A percentile compares a stretch with the other conserved stretches of the same genome.
Evolutionary conservation across 2,888 invertebrate species (phyloP).

Genomic region (Thera britannica): DNA sequence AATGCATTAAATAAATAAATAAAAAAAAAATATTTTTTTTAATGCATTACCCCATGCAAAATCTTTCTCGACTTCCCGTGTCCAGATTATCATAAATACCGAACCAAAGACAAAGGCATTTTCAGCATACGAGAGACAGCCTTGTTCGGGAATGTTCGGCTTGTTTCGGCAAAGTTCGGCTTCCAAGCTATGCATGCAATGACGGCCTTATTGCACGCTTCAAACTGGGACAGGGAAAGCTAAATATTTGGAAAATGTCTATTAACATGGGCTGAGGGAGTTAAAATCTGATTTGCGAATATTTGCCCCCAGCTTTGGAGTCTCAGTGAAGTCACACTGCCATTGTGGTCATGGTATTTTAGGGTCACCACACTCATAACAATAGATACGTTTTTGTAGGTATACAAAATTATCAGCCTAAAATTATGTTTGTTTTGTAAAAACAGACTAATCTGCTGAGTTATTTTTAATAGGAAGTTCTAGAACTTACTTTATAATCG

Average conservation of each 20-base stretch:
- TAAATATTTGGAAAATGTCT: conserved; percentile 21
- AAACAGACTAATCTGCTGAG: too few species aligned
- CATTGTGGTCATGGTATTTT: neutral
- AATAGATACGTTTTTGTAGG: neutral
- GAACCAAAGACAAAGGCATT: conserved; percentile 33
- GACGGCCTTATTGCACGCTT: conserved; percentile 36
- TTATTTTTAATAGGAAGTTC: too few species aligned
- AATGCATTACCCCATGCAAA: neutral
- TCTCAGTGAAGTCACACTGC: too few species aligned
- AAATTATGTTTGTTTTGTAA: too few species aligned
- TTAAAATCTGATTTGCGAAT: conserved; percentile 1
- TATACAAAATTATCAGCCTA: too few species aligned
- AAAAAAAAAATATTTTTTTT: too few species aligned
- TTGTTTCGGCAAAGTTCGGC: conserved; percentile 35
- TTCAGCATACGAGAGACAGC: conserved; percentile 23
- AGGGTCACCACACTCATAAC: neutral
- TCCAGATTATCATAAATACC: conserved; percentile 7
- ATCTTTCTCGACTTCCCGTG: conserved; percentile 1
- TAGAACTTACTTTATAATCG: neutral
- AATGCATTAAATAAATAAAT: too few species aligned
- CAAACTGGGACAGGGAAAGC: neutral
- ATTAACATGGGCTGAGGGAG: conserved; percentile 6
- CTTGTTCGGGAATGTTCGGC: conserved; percentile 30
- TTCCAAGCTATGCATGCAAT: conserved; percentile 40
- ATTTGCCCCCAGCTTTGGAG: neutral